Conservation (phyloP, 2,113 vertebrate species). For the Ammodramus savannarum region DNA sequence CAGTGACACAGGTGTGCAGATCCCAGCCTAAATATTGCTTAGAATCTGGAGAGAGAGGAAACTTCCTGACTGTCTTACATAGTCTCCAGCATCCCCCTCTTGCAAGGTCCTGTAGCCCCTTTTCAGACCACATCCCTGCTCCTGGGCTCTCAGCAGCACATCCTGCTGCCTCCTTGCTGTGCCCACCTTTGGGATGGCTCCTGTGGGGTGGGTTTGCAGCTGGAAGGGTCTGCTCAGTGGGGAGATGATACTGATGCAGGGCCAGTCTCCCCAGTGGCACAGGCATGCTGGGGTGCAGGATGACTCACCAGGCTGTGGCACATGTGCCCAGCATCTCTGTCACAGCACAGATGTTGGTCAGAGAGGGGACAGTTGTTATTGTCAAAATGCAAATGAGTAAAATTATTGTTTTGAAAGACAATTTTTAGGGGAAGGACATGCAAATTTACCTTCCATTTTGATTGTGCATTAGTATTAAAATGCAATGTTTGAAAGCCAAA, state of each 20-base stretch:
- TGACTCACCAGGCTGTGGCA: background rate
- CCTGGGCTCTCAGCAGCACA: background rate
- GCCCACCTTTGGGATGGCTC: background rate
- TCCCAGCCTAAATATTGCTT: background rate
- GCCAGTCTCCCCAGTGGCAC: rapidly evolving
- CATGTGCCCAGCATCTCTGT: background rate
- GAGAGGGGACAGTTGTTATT: background rate
- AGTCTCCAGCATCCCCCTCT: background rate
- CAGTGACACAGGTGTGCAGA: background rate
- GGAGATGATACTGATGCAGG: background rate
- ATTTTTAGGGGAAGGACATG: slow-evolving; percentile 41
- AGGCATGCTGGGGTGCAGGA: rapidly evolving
- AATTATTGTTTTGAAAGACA: slow-evolving; percentile 12
- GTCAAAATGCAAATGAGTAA: slow-evolving; percentile 49
- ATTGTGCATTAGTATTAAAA: slow-evolving; percentile 19
- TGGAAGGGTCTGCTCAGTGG: background rate
- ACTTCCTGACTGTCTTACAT: background rate
- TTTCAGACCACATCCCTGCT: rapidly evolving
- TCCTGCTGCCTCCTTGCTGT: background rate
- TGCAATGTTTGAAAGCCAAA: background rate
- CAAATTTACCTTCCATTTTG: slow-evolving; percentile 29
- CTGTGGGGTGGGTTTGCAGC: background rate
- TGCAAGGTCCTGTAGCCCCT: rapidly evolving
- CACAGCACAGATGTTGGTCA: background rate
- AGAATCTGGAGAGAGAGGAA: background rate